Percentiles rank a stretch among this genome's conserved stretches.
Evolutionary conservation across 1,140 invertebrate genomes (phyloP).

Genomic region (Drosophila murphyi): DNA sequence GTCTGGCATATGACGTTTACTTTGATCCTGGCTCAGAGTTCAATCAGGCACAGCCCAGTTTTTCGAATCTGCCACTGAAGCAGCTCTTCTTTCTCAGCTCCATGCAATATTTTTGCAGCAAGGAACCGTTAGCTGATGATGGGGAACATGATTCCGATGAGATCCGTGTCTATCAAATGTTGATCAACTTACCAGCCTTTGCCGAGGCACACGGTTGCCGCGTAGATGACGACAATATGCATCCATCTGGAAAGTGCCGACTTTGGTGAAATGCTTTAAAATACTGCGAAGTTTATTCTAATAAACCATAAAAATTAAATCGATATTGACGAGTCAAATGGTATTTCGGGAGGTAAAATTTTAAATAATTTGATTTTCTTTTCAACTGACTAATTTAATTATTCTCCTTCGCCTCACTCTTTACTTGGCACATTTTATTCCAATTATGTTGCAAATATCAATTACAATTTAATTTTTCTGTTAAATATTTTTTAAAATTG

Average conservation of each 20-base stretch:
- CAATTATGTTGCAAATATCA: too few relatives aligned
- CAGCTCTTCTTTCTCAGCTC: conserved; percentile 70
- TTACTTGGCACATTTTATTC: too few relatives aligned
- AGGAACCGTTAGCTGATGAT: neutral
- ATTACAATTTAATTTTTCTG: too few relatives aligned
- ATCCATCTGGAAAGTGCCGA: conserved; percentile 47
- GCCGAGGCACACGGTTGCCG: conserved; percentile 39
- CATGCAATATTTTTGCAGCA: conserved; percentile 72
- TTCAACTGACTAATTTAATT: too few relatives aligned
- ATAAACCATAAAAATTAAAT: conserved; percentile 1
- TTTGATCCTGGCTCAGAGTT: conserved; percentile 15
- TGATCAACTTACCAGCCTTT: conserved; percentile 60
- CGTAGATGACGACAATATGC: conserved; percentile 20
- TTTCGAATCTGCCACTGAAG: conserved; percentile 30
- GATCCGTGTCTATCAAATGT: conserved; percentile 50
- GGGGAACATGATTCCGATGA: conserved; percentile 59
- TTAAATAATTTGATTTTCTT: too few relatives aligned
- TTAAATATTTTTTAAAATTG: too few relatives aligned
- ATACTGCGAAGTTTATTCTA: neutral
- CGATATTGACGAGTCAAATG: too few relatives aligned
- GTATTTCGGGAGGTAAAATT: too few relatives aligned
- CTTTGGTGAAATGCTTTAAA: conserved; percentile 49
- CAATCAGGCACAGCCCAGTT: conserved; percentile 3
- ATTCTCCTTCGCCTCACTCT: too few relatives aligned
- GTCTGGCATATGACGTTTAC: conserved; percentile 59